Evolutionary conservation across 2,888 invertebrate species (phyloP), one percentile per base, ranked within the genome.

Genomic region (Eupsilia transversa): DNA sequence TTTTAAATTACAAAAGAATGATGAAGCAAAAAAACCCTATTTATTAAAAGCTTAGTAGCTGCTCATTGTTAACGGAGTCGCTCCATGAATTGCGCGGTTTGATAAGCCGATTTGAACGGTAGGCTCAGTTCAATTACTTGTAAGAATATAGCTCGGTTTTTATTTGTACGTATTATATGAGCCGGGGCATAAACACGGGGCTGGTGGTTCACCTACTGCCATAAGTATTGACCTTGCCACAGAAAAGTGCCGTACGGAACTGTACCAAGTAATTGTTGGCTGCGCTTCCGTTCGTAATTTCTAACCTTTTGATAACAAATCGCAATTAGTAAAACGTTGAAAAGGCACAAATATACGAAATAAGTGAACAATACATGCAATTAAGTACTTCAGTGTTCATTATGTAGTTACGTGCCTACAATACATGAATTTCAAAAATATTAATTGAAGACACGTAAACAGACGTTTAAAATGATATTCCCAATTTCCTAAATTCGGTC

Each of bases 1-100:
- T 80, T 82, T 84, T 71, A 87, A 88, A 89, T 89, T 88, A 88
- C 79, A 79, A 76, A 81, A 88, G 85, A 72, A 80, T 90, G 89
- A 90, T 86, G 85, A 74, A 74, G 88, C 90, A 87, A 84, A 83
- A 81, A 82, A 41, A 70, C 43, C 60, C 74, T 76, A 84, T 86
- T 86, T 86, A 87, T 87, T 88, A 85, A 88, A 87, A 86, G 86
- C 82, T 86, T 78, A 66, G 66, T 63, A 70, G 57, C 80, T 60
- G 64, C 67, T 79, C 79, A 88, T 90, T 90, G 88, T 89, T 75
- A 81, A 83, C 72, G 80, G 80, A 79, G 76, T 72, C 83, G 80
- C 74, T 84, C 76, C 72, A 75, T 84, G 75, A 82, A 83, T 85
- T 84, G 80, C 74, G 80, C 83, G 80, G 83, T 83, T 86, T 86